Percentiles rank a stretch among this genome's conserved stretches.
Evolutionary conservation across 2,113 vertebrate species (phyloP).

Genomic region (Lonchura striata): DNA sequence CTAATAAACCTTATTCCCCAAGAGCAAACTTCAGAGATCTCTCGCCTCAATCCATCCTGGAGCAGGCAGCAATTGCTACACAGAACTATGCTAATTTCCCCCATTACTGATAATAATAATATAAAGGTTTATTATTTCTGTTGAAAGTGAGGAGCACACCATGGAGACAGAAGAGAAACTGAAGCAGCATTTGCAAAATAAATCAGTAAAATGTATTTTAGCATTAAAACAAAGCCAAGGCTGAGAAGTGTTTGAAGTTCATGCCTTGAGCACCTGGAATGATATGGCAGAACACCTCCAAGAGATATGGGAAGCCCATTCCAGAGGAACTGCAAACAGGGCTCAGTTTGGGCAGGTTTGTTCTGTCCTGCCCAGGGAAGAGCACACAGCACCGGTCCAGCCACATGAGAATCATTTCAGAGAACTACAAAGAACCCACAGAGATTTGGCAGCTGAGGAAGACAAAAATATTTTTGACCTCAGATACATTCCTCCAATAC

Average conservation of each 20-base stretch:
- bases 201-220: not conserved
- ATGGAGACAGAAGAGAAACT: not conserved
- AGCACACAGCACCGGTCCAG: not conserved
- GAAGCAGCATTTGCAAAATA: not conserved
- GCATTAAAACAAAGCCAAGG: not conserved
- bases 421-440: not conserved
- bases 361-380: not conserved
- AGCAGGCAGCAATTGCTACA: too few relatives aligned
- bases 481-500: not conserved
- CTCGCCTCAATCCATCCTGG: too few relatives aligned
- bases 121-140: not conserved
- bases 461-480: not conserved
- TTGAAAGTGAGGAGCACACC: not conserved
- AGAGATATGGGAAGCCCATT: not conserved
- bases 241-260: not conserved
- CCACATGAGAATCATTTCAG: not conserved
- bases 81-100: not conserved
- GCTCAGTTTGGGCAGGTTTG: not conserved
- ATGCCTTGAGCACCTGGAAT: not conserved
- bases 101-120: not conserved
- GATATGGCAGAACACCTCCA: not conserved
- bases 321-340: not conserved
- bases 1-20: too few relatives aligned
- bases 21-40: too few relatives aligned
- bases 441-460: not conserved